Evolutionary conservation across 2,113 vertebrate genomes (phyloP), one percentile per base, ranked within the genome.

Genomic region (Rhea pennata): DNA sequence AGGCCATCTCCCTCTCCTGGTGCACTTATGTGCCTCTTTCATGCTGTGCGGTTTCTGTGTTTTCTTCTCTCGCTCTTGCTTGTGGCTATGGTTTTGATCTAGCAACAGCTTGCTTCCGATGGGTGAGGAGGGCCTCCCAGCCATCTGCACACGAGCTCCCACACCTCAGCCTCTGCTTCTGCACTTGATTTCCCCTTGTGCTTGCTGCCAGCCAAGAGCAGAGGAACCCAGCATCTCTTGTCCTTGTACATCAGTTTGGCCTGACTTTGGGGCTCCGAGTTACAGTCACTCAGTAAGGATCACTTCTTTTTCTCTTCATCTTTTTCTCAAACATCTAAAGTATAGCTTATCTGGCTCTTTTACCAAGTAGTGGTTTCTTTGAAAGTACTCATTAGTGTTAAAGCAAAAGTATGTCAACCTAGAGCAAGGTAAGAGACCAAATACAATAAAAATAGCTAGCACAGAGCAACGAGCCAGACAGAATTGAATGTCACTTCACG

Each of bases 41-140:
- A 90, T 29, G 42, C 89, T 17, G 23, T 95, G 94, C 2, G 96
- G 97, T 96, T 97, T 93, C 40, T 71, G 90, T 94, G 85, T 91
- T 94, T 91, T 93, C 84, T 69, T 33, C 66, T 90, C 87, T 91
- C 4, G 10, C 86, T 70, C 87, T 94, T 91, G 96, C 78, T 95
- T 95, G 95, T 94, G 91, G 96, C 95, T 96, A 71, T 27, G 74
- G 71, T 85, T 97, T 97, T 97, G 92, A 97, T 96, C 95, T 83
- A 79, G 51, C 59, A 77, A 78, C 88, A 85, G 81, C 84, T 70
- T 0, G 3, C 58, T 31, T 80, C 20, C 72, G 77, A 12, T 0
- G 2, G 59, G 23, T 2, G 2, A 27, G 12, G 78, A 42, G 27
- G 40, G 62, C 53, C 71, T 58, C 73, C 75, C 82, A 73, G 23